Base-by-base conservation (phyloP, 2,113 vertebrate genomes). In the Dipodomys ordii region DNA sequence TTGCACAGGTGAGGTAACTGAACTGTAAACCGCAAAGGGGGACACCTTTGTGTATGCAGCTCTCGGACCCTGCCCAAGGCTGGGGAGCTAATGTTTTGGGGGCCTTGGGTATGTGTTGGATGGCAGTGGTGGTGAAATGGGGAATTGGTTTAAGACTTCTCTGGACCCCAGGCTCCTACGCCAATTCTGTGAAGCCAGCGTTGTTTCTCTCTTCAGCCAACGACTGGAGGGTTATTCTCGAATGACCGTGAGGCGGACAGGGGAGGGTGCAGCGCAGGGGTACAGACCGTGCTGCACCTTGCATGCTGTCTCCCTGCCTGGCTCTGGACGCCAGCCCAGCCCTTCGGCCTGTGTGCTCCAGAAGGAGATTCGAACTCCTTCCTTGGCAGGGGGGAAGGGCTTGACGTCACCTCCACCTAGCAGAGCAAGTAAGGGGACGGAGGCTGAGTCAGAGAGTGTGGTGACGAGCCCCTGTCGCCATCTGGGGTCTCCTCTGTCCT, bases 81-180 rank as follows among this genome's bases (percentile, higher is more conserved):
- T 71, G 87, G 13, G 49, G 4, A 84, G 65, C 12, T 49, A 49
- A 10, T 49, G 49, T 49, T 49, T 82, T 62, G 28, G 46, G 65
- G 44, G 44, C 65, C 68, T 74, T 19, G 44, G 39, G 2, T 23
- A 28, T 71, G 49, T 76, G 84, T 69, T 83, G 32, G 30, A 95
- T 49, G 49, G 12, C 12, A 88, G 32, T 87, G 12, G 27, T 28
- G 18, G 60, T 88, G 18, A 53, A 94, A 81, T 49, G n/a, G 39
- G 73, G 74, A 77, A 69, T 39, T 87, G 64, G 13, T 85, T 92
- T 83, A 88, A 95, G 23, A 67, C 32, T 25, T 65, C 65, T 69
- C 84, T 87, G 53, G 68, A 74, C 49, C 22, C 12, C 35, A 84
- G 69, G 46, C 69, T 6, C 11, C 30, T 28, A 35, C 9, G 60